phyloP scores from a whole-genome alignment of 2,888 invertebrate genomes.

The Mesorhabditis belari region DNA sequence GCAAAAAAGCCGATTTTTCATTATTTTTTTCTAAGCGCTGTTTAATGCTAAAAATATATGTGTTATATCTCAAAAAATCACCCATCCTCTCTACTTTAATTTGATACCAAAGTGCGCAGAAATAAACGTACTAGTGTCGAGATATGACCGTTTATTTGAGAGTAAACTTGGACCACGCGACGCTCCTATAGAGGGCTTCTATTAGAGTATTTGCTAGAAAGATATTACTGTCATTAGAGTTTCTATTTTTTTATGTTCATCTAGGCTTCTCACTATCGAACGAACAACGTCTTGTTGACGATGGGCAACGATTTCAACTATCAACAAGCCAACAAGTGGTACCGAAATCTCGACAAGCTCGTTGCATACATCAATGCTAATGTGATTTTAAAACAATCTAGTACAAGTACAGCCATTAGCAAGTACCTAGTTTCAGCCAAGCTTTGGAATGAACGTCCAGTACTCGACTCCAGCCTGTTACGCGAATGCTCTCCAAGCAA shows the following conservation, averaged over 20 bases:
- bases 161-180: too few species aligned
- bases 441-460: constrained; percentile 64
- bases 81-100: too few species aligned
- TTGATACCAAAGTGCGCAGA: too few species aligned
- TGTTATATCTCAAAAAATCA: too few species aligned
- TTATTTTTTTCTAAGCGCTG: too few species aligned
- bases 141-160: too few species aligned
- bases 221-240: not conserved
- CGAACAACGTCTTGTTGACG: constrained; percentile 71
- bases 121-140: too few species aligned
- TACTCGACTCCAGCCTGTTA: constrained; percentile 63
- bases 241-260: not conserved
- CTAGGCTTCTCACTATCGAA: constrained; percentile 64
- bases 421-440: constrained; percentile 55
- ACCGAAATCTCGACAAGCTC: constrained; percentile 75
- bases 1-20: too few species aligned
- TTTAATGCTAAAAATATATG: too few species aligned
- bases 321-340: constrained; percentile 72
- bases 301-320: constrained; percentile 90
- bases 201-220: not conserved
- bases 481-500: constrained; percentile 48
- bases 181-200: too few species aligned
- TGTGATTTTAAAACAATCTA: constrained; percentile 47
- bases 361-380: constrained; percentile 67
- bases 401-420: not conserved